Base-by-base conservation (phyloP, 2,888 invertebrate species). In the Ernsta delagoae region DNA sequence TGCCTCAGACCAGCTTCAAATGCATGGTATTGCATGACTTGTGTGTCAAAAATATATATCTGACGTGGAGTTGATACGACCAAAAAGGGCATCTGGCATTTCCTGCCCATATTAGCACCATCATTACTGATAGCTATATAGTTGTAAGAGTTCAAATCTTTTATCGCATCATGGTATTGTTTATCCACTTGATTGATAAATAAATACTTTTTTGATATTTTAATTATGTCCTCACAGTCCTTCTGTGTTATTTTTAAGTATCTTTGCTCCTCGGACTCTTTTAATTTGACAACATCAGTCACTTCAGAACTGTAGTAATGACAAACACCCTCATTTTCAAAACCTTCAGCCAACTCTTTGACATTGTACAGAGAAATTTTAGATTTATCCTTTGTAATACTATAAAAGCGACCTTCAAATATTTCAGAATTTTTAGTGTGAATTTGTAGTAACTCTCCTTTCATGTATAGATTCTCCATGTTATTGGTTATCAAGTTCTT, bases 1-100 rank as follows among this genome's bases (percentile, higher is more conserved):
- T 89, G 83, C 73, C 88, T 90, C 5, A 95, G 78, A 2, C 94
- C 94, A 71, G 85, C 87, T 76, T 92, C 89, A 84, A 94, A 94
- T 31, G 89, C 93, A 80, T 88, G 89, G 74, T 86, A 86, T 72
- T 92, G 92, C 88, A 93, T 89, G 5, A 88, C 91, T 83, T 94
- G 89, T 61, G 83, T 89, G 74, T 94, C 94, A 83, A 94, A 94
- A 68, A 94, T 92, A 73, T 92, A 94, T 43, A 94, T 92, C 73
- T 93, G 89, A 6, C 82, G 80, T 3, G 89, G 87, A 66, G 92
- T 92, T 4, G 94, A 89, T 60, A 94, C 65, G 1, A 92, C 87
- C 43, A 94, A 72, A 70, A 93, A 90, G 16, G 94, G 92, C 87
- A 94, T 87, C 75, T 90, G 91, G 71, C 91, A 92, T 76, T 94